Percentiles rank a stretch among this genome's conserved stretches.
These are phyloP conservation scores for Zoanthus sansibaricus DNA, from an alignment of 92 coral and sea anemone genomes.

Conservation along the genomic window DNA sequence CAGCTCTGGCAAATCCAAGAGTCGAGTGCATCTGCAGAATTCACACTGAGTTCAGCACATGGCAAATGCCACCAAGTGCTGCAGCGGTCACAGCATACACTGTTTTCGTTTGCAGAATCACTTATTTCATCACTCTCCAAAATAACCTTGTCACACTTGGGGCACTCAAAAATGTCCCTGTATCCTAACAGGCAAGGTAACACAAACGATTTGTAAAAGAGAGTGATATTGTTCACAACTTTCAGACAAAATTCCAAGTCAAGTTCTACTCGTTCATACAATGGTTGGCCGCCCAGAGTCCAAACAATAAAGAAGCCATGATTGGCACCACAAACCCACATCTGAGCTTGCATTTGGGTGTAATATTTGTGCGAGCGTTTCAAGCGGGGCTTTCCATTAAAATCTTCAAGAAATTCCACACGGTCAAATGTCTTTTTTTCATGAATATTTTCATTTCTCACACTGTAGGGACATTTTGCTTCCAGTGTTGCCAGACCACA, in stretches of 20 bases:
- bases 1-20: constrained; percentile 63
- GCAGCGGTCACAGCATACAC: constrained; percentile 66
- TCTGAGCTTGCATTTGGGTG: constrained; percentile 72
- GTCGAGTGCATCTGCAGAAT: constrained; percentile 55
- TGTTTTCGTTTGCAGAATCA: constrained; percentile 54
- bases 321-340: constrained; percentile 64
- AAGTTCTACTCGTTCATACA: constrained; percentile 62
- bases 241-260: constrained; percentile 49
- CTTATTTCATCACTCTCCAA: constrained; percentile 64
- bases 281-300: constrained; percentile 57
- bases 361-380: constrained; percentile 68
- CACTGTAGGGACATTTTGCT: constrained; percentile 58
- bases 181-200: constrained; percentile 70
- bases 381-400: constrained; percentile 68
- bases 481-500: constrained; percentile 49
- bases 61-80: constrained; percentile 69
- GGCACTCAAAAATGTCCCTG: constrained; percentile 72
- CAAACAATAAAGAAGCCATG: constrained; percentile 65
- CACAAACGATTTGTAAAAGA: constrained; percentile 69
- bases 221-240: constrained; percentile 61
- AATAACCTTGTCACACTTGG: constrained; percentile 61
- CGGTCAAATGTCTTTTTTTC: constrained; percentile 37
- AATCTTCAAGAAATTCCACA: constrained; percentile 63
- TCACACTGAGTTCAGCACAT: constrained; percentile 53
- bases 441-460: constrained; percentile 56